phyloP scores from a whole-genome alignment of 2,113 vertebrate species.

The Rhinolophus sinicus region DNA sequence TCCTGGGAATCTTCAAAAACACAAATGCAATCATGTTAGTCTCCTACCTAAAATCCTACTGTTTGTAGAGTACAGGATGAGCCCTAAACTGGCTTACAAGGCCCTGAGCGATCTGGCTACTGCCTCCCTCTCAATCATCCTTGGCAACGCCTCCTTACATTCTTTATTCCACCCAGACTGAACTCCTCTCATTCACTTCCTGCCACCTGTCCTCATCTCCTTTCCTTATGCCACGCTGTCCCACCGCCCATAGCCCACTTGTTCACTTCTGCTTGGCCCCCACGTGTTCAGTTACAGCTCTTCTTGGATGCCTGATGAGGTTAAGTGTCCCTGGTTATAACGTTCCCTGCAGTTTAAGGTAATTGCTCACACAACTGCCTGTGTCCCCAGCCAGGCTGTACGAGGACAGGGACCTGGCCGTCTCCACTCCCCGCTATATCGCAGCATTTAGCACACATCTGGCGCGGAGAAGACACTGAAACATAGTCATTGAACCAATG shows the following conservation, averaged over 20 bases:
- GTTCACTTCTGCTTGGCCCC: background rate
- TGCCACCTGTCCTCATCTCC: background rate
- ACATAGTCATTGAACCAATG: background rate
- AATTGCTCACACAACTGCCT: background rate
- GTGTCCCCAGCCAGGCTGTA: background rate
- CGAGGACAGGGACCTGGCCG: background rate
- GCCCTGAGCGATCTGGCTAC: rapidly evolving
- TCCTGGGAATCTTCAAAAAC: background rate
- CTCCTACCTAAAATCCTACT: background rate
- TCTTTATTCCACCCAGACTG: background rate
- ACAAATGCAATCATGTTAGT: background rate
- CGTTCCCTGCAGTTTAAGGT: background rate
- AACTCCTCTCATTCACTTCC: background rate
- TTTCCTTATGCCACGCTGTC: rapidly evolving
- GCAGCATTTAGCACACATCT: background rate
- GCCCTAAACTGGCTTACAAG: background rate
- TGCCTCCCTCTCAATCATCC: background rate
- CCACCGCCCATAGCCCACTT: background rate
- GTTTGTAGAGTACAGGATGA: background rate
- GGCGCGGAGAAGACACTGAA: background rate
- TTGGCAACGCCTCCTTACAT: background rate
- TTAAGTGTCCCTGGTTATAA: background rate
- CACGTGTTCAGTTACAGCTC: background rate
- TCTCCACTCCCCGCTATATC: background rate
- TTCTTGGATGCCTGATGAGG: too few relatives aligned